Evolutionary conservation across 2,888 invertebrate species (phyloP).

Genomic region (Leptinotarsa peninsularis): DNA sequence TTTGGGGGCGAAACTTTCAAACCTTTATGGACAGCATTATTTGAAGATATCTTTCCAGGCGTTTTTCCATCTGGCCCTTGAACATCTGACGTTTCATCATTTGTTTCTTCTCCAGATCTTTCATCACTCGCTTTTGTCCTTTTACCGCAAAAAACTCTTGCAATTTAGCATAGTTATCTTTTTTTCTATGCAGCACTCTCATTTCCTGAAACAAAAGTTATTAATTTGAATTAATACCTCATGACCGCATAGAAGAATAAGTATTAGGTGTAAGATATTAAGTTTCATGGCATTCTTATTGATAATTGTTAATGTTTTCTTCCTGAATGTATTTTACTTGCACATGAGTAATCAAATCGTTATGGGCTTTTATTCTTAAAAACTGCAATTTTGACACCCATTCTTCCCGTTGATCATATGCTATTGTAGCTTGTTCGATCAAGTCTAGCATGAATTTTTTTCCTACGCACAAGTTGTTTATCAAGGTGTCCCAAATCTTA

Average conservation of each 20-base stretch:
- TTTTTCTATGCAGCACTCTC: slow-evolving; percentile 84
- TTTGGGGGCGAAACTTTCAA: slow-evolving; percentile 3
- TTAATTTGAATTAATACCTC: neutral
- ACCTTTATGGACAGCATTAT: slow-evolving; percentile 52
- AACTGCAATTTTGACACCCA: slow-evolving; percentile 83
- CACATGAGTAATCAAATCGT: slow-evolving; percentile 76
- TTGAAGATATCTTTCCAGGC: slow-evolving; percentile 50
- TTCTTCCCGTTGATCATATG: slow-evolving; percentile 90
- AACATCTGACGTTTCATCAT: slow-evolving; percentile 76
- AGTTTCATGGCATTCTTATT: no score
- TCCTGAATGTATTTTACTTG: slow-evolving; percentile 65
- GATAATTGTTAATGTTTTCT: neutral
- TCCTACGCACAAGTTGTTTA: slow-evolving; percentile 80
- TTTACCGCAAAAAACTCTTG: slow-evolving; percentile 89
- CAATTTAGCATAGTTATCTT: slow-evolving; percentile 87
- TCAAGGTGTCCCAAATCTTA: slow-evolving; percentile 81
- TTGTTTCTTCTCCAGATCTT: slow-evolving; percentile 79
- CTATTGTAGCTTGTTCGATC: slow-evolving; percentile 90
- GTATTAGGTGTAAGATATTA: neutral
- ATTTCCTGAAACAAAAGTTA: slow-evolving; percentile 73
- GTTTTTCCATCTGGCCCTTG: slow-evolving; percentile 76
- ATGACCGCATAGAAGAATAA: neutral
- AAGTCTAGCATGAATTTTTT: slow-evolving; percentile 87
- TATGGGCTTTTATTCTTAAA: slow-evolving; percentile 81
- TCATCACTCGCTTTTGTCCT: slow-evolving; percentile 82